Evolutionary conservation across 2,888 invertebrate species (phyloP), one percentile per base, ranked within the genome.

Genomic region (Drosophila ezoana): DNA sequence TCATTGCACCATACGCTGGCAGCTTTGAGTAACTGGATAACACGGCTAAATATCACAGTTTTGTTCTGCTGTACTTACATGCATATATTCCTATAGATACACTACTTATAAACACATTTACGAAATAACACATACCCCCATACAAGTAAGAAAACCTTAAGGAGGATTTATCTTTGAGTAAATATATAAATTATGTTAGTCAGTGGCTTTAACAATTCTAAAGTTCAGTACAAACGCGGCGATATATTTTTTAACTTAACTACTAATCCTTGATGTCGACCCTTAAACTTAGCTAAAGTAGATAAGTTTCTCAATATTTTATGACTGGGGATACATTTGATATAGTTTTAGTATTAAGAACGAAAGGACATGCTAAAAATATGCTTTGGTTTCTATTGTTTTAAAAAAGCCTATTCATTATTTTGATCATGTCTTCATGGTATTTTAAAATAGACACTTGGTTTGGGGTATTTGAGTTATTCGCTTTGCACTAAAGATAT

Each of bases 1-100:
- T 66, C 63, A 71, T 67, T 71, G 87, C 84, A 85, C 83, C 58
- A 57, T 53, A 60, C 43, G 73, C 67, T 72, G 75, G 74, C 62
- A 81, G 72, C 76, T 66, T 62, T 81, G 72, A 74, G 61, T 73
- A 76, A 77, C 67, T 62, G 72, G 69, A 75, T 59, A 62, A 71
- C 75, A 68, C 67, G 41, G 72, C 73, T 72, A 72, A 77, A 76
- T 58, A 71, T 54, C 65, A 64, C 71, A 76, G 60, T 38, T 57
- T 56, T 53, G 20, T 51, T 28, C 8, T 44, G 59, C 73, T 60
- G 59, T 72, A 66, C 66, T 59, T 71, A 71, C 57, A 32, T 61
- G 43, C 75, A 60, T 48, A 74, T 33, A 48, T 40, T 51, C 23
- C 23, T 52, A 57, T 47, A 45, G 45, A 63, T 23, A 56, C 58